phyloP scores from a whole-genome alignment of 2,113 vertebrate genomes.

The Albula glossodonta region DNA sequence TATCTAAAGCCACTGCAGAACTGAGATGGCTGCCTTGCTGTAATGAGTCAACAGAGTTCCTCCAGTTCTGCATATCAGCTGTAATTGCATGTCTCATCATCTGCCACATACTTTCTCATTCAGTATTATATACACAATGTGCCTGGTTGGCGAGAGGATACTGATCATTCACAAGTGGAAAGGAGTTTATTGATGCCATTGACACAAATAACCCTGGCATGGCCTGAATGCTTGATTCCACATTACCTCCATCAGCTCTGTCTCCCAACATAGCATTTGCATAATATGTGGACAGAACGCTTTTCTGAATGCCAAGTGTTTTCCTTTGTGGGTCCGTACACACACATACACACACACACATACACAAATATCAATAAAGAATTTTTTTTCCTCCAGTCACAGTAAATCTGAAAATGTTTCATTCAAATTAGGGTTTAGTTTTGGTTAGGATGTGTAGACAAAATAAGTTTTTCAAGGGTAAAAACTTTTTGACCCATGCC shows the following conservation, averaged over 20 bases:
- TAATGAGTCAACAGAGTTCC: conserved; percentile 20
- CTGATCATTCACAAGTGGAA: neutral
- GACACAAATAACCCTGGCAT: conserved; percentile 21
- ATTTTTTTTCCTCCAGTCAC: neutral
- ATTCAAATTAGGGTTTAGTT: neutral
- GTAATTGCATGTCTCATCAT: conserved; percentile 30
- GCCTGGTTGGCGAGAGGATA: neutral
- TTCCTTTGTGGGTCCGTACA: neutral
- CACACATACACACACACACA: neutral
- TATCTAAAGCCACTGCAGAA: neutral
- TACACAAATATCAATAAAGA: neutral
- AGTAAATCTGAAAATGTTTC: neutral
- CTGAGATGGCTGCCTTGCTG: neutral
- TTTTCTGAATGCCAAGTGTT: conserved; percentile 19
- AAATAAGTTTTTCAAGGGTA: neutral
- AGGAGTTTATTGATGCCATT: conserved; percentile 8
- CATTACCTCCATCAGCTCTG: neutral
- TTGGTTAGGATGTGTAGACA: neutral
- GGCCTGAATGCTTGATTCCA: neutral
- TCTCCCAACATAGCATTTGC: neutral
- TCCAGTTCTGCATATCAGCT: conserved; percentile 18
- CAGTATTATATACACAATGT: neutral
- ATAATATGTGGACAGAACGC: neutral
- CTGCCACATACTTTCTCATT: neutral
- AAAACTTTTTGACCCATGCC: neutral